These are phyloP conservation scores for Dinoponera quadriceps DNA, from an alignment of 1,140 invertebrate species.

Conservation along the genomic window DNA sequence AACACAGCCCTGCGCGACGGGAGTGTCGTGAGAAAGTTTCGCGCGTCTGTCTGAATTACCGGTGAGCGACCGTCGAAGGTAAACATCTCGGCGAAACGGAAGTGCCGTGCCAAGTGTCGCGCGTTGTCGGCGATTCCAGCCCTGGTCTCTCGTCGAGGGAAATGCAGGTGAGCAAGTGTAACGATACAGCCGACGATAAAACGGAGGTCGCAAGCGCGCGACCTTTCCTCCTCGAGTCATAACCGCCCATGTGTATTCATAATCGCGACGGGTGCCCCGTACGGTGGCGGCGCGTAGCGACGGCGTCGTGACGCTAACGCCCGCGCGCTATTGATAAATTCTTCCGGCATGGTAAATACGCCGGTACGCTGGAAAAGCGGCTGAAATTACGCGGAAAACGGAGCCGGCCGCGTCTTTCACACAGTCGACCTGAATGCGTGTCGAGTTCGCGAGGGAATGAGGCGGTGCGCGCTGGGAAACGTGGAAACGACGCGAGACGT, in stretches of 20 bases:
- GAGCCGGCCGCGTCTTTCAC: conserved; percentile 35
- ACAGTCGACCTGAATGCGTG: conserved; percentile 13
- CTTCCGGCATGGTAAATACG: conserved; percentile 28
- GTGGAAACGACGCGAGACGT: conserved; percentile 5
- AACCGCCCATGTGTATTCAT: background rate
- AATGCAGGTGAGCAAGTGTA: too few relatives aligned
- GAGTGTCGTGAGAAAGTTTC: too few relatives aligned
- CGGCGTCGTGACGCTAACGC: background rate
- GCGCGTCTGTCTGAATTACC: too few relatives aligned
- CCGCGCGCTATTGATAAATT: conserved; percentile 44
- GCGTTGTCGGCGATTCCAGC: too few relatives aligned
- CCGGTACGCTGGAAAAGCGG: background rate
- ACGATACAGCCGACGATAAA: too few relatives aligned
- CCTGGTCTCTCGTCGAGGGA: background rate
- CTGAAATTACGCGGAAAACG: conserved; percentile 48
- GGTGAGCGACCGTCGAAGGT: too few relatives aligned
- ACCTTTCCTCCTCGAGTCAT: too few relatives aligned
- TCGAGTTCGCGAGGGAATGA: background rate
- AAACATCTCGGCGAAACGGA: too few relatives aligned
- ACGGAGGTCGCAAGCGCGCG: too few relatives aligned
- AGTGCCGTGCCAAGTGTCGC: too few relatives aligned
- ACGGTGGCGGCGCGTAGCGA: conserved; percentile 32
- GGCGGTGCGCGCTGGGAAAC: background rate
- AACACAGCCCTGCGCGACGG: too few relatives aligned
- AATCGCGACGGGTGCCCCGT: background rate